phyloP scores from a whole-genome alignment of 2,888 invertebrate species.

The Pristionchus fissidentatus region DNA sequence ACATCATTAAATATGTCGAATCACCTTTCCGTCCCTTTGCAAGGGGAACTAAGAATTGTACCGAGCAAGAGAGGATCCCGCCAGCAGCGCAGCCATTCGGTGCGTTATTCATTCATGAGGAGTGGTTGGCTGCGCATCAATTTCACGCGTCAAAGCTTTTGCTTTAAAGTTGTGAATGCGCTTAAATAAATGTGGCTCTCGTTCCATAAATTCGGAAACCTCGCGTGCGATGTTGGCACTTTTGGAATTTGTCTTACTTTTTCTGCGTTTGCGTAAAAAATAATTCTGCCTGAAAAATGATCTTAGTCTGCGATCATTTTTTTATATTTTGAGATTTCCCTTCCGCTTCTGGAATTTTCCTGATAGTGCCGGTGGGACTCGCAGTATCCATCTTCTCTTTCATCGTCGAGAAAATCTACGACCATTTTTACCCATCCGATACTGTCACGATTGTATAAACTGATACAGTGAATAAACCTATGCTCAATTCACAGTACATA shows the following conservation, averaged over 20 bases:
- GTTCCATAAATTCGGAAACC: too few species aligned
- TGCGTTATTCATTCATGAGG: not conserved
- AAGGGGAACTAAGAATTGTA: constrained; percentile 14
- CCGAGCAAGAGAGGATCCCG: not conserved
- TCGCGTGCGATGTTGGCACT: too few species aligned
- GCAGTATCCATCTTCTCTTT: not conserved
- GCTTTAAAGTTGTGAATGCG: too few species aligned
- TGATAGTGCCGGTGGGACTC: not conserved
- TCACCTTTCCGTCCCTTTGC: too few species aligned
- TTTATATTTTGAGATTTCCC: constrained; percentile 16
- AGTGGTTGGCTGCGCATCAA: not conserved
- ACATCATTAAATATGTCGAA: too few species aligned
- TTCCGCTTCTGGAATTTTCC: not conserved
- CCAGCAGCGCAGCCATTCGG: not conserved
- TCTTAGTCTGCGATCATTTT: not conserved
- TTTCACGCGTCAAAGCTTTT: too few species aligned
- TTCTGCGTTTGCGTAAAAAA: too few species aligned
- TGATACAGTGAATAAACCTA: too few species aligned
- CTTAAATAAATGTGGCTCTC: too few species aligned
- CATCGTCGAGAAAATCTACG: not conserved
- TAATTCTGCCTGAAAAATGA: not conserved
- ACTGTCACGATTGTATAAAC: too few species aligned
- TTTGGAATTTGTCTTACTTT: too few species aligned
- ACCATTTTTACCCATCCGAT: not conserved
- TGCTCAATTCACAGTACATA: too few species aligned